Evolutionary conservation across 2,113 vertebrate species (phyloP).

Genomic region (Microtus richardsoni): DNA sequence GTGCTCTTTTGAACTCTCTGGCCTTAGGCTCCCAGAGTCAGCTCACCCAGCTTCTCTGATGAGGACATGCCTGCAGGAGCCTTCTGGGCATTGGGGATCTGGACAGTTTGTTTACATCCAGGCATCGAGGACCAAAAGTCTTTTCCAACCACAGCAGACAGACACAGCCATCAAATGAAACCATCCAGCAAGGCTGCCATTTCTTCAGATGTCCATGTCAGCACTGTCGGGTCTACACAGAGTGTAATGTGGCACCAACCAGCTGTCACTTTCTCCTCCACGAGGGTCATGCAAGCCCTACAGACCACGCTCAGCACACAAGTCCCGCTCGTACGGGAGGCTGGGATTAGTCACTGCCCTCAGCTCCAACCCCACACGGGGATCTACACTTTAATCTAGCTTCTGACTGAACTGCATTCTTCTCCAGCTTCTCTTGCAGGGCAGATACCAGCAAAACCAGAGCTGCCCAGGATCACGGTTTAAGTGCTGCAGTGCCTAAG

Average conservation of each 20-base stretch:
- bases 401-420: background rate
- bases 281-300: background rate
- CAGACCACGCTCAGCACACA: background rate
- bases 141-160: background rate
- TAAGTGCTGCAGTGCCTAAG: constrained; percentile 58
- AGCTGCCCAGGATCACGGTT: background rate
- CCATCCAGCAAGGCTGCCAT: background rate
- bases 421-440: background rate
- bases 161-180: background rate
- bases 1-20: constrained; percentile 10
- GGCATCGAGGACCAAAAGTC: background rate
- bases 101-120: background rate
- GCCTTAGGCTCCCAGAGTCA: background rate
- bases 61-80: background rate
- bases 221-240: background rate
- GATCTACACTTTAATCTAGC: background rate
- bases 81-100: background rate
- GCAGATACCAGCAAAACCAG: background rate
- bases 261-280: background rate
- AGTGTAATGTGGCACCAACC: background rate
- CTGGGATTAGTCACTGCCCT: background rate
- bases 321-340: background rate
- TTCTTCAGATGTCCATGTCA: background rate
- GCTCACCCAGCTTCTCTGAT: background rate
- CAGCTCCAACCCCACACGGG: background rate